A percentile compares a stretch with the other conserved stretches of the same genome.
Evolutionary conservation across 2,113 vertebrate genomes (phyloP).

Genomic region (Ageneiosus marmoratus): DNA sequence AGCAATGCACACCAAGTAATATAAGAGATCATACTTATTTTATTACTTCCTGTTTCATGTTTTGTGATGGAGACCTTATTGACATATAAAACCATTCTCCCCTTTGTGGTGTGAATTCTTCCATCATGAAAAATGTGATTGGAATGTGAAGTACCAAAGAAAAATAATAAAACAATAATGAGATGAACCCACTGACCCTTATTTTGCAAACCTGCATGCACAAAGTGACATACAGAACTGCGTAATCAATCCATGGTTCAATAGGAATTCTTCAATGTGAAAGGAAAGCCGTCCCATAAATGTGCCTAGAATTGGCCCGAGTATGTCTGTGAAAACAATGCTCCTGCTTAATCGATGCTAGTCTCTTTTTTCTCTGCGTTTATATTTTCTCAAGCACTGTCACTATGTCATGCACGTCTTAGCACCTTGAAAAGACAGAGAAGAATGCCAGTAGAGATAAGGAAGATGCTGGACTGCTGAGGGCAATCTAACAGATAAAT

Average conservation of each 20-base stretch:
- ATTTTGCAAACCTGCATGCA: slow-evolving; percentile 13
- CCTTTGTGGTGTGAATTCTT: neutral
- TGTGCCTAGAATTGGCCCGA: neutral
- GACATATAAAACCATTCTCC: neutral
- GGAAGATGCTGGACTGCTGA: slow-evolving; percentile 48
- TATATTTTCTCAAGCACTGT: slow-evolving; percentile 38
- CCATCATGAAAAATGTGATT: neutral
- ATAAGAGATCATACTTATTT: neutral
- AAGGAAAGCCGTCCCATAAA: no score
- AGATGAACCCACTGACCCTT: neutral
- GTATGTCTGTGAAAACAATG: neutral
- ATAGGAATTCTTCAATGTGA: no score
- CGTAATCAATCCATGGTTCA: neutral
- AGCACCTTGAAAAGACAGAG: slow-evolving; percentile 36
- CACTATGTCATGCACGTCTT: slow-evolving; percentile 46
- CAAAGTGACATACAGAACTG: slow-evolving; percentile 13
- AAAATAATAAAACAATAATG: neutral
- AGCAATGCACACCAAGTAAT: neutral
- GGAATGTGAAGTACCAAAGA: neutral
- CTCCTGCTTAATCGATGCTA: neutral
- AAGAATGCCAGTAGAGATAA: slow-evolving; percentile 53
- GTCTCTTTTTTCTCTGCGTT: slow-evolving; percentile 5
- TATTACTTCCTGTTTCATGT: neutral
- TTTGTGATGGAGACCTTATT: neutral
- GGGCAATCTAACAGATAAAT: slow-evolving; percentile 59